Evolutionary conservation across 2,797 vertebrate genomes (phyloP).

Genomic region (Peromyscus attwateri): DNA sequence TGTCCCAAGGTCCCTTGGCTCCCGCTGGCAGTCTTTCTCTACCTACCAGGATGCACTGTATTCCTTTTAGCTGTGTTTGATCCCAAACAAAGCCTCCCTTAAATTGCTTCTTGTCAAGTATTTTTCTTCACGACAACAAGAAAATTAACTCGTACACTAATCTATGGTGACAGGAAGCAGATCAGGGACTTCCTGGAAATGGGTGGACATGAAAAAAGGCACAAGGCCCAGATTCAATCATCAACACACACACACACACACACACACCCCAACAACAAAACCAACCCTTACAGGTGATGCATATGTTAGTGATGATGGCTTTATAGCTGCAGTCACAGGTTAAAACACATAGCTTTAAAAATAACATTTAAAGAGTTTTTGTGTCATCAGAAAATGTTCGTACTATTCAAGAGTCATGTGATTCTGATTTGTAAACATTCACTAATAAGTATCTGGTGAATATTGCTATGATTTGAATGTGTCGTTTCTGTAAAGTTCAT

Average conservation of each 20-base stretch:
- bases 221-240: not conserved
- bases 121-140: not conserved
- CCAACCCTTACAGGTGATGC: not conserved
- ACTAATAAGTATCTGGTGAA: slow-evolving; percentile 43
- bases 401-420: not conserved
- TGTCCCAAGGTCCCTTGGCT: not conserved
- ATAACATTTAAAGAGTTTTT: slow-evolving; percentile 31
- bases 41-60: not conserved
- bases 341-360: not conserved
- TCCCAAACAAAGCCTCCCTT: not conserved
- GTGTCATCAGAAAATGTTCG: slow-evolving; percentile 30
- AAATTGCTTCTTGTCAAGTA: not conserved
- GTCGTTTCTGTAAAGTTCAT: not conserved
- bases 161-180: not conserved
- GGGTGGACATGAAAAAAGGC: not conserved
- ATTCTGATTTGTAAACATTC: slow-evolving; percentile 28
- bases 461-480: not conserved
- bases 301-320: not conserved
- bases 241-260: not conserved
- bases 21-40: not conserved
- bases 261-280: not conserved
- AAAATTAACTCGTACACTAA: not conserved
- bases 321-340: not conserved
- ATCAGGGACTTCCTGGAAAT: not conserved
- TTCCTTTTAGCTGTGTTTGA: not conserved